These are phyloP conservation scores for Tarsius wallacei DNA, from an alignment of 2,797 vertebrate genomes.

Conservation along the genomic window DNA sequence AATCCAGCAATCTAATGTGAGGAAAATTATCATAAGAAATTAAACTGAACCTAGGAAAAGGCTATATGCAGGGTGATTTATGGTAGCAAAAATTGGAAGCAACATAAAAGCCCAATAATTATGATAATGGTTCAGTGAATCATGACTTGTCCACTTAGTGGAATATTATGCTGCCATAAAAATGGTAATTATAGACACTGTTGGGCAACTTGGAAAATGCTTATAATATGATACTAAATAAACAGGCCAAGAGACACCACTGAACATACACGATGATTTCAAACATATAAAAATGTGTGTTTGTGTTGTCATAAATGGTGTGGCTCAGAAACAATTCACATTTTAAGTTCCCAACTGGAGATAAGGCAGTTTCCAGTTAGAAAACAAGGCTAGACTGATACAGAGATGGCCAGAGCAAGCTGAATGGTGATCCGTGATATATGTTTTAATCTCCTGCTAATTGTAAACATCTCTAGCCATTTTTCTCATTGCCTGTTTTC, in stretches of 20 bases:
- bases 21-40: conserved; percentile 62
- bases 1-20: background rate
- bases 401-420: background rate
- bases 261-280: conserved; percentile 9
- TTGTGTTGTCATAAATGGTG: background rate
- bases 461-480: background rate
- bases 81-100: conserved; percentile 66
- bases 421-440: background rate
- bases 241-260: conserved; percentile 40
- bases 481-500: background rate
- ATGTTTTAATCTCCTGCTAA: background rate
- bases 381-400: background rate
- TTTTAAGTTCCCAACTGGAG: background rate
- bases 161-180: conserved; percentile 80
- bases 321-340: background rate
- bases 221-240: conserved; percentile 51
- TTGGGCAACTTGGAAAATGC: conserved; percentile 44
- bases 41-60: conserved; percentile 13
- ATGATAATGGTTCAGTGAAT: conserved; percentile 64
- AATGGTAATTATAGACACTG: conserved; percentile 67
- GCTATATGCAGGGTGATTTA: conserved; percentile 22
- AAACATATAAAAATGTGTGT: background rate
- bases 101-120: conserved; percentile 41
- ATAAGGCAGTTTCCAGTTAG: background rate
- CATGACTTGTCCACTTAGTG: conserved; percentile 47